Percentiles rank a stretch among this genome's conserved stretches.
Evolutionary conservation across 2,888 invertebrate species (phyloP).

Genomic region (Papilio demoleus): DNA sequence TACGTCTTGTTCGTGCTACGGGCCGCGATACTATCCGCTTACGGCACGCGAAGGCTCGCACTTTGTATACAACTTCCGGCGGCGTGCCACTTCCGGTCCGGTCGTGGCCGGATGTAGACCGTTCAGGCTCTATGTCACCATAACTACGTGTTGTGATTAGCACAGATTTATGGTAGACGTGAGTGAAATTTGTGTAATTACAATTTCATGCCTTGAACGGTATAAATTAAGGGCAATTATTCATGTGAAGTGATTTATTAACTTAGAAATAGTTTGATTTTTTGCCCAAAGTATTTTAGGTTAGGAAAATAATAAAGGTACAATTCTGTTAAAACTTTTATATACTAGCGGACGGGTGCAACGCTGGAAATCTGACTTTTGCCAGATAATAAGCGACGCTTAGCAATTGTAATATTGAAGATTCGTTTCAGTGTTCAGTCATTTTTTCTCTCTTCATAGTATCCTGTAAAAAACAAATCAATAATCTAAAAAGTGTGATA

Average conservation of each 20-base stretch:
- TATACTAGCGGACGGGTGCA: too few relatives aligned
- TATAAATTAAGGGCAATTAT: slow-evolving; percentile 23
- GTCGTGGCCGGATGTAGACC: slow-evolving; percentile 69
- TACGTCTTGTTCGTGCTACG: slow-evolving; percentile 37
- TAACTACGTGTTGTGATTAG: slow-evolving; percentile 77
- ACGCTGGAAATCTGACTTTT: too few relatives aligned
- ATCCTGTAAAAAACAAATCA: neutral
- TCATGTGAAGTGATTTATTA: slow-evolving; percentile 30
- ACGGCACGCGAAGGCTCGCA: slow-evolving; percentile 78
- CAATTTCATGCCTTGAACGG: slow-evolving; percentile 40
- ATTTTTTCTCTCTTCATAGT: neutral
- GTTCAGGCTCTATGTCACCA: slow-evolving; percentile 77
- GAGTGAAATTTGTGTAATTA: slow-evolving; percentile 65
- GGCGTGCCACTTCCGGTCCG: slow-evolving; percentile 62
- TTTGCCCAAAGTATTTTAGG: neutral
- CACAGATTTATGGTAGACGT: slow-evolving; percentile 66
- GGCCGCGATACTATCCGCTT: slow-evolving; percentile 45
- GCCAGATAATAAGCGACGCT: too few relatives aligned
- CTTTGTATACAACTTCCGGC: slow-evolving; percentile 80
- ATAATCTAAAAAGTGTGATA: too few relatives aligned
- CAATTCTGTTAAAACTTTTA: neutral
- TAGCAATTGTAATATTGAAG: too few relatives aligned
- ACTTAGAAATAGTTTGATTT: neutral
- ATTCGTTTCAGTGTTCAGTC: too few relatives aligned
- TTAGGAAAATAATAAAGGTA: neutral